Percentiles rank a stretch among this genome's conserved stretches.
Evolutionary conservation across 2,113 vertebrate species (phyloP).

Genomic region (Erythrolamprus reginae): DNA sequence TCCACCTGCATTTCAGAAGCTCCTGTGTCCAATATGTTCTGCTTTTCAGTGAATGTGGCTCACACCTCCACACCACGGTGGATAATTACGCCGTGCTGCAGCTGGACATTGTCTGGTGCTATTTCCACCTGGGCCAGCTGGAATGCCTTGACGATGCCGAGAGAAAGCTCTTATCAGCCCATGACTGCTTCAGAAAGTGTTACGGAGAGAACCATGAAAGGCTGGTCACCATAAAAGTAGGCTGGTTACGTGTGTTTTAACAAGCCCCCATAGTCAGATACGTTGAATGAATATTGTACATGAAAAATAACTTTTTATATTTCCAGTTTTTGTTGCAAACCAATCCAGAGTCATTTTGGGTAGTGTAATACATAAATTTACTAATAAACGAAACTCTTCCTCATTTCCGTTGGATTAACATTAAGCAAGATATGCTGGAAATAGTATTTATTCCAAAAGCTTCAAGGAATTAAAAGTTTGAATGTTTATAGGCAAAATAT

Average conservation of each 20-base stretch:
- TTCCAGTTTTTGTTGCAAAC: background rate
- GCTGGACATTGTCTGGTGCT: constrained; percentile 96
- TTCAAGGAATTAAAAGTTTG: background rate
- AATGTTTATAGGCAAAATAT: background rate
- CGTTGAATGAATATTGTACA: background rate
- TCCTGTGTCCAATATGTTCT: background rate
- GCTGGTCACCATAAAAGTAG: constrained; percentile 87
- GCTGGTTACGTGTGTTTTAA: background rate
- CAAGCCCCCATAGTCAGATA: background rate
- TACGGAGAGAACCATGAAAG: constrained; percentile 87
- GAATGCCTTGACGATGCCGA: constrained; percentile 82
- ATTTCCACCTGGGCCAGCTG: constrained; percentile 79
- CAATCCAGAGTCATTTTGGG: background rate
- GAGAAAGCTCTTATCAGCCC: constrained; percentile 78
- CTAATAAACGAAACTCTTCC: background rate
- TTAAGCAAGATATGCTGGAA: background rate
- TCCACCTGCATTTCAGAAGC: background rate
- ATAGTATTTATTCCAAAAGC: background rate
- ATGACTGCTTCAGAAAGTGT: constrained; percentile 82
- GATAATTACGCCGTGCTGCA: constrained; percentile 94
- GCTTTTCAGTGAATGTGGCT: constrained; percentile 75
- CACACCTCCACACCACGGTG: constrained; percentile 77
- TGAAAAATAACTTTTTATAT: background rate
- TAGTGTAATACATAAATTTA: background rate
- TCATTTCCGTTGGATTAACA: background rate